Conservation (phyloP, 2,113 vertebrate genomes). For the Phycodurus eques region DNA sequence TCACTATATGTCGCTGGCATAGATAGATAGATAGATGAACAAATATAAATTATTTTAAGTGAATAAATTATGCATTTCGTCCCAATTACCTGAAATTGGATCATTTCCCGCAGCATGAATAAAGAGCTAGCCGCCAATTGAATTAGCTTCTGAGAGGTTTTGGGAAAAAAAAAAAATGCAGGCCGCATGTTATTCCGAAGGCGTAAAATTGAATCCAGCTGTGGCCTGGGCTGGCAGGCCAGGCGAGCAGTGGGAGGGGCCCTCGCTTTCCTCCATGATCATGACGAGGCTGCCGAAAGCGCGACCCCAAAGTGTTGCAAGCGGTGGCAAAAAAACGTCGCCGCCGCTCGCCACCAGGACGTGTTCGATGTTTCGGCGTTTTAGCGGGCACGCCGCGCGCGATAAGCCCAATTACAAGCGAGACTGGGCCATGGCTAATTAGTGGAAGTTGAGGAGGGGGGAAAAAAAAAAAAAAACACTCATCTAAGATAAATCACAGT, state of each 20-base stretch:
- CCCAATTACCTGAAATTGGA: no score
- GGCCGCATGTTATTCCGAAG: background rate
- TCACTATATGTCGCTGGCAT: no score
- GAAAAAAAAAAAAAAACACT: background rate
- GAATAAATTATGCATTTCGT: no score
- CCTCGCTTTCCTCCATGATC: background rate
- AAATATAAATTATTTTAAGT: no score
- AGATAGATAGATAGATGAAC: no score
- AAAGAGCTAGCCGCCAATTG: background rate
- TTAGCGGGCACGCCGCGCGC: background rate
- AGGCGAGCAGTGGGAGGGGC: background rate
- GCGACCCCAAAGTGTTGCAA: background rate
- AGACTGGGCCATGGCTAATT: background rate
- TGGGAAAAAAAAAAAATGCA: background rate
- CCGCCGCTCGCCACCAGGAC: background rate
- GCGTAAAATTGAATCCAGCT: background rate
- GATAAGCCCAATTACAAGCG: background rate
- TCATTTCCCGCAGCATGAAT: no score
- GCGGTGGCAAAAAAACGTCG: background rate
- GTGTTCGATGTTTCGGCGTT: background rate
- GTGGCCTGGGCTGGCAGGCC: background rate
- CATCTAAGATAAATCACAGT: background rate
- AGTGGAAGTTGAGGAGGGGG: background rate
- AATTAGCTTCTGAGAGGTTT: background rate
- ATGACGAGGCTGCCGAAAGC: background rate